Base-by-base conservation (phyloP, 2,888 invertebrate species). In the Balanococcus diminutus region DNA sequence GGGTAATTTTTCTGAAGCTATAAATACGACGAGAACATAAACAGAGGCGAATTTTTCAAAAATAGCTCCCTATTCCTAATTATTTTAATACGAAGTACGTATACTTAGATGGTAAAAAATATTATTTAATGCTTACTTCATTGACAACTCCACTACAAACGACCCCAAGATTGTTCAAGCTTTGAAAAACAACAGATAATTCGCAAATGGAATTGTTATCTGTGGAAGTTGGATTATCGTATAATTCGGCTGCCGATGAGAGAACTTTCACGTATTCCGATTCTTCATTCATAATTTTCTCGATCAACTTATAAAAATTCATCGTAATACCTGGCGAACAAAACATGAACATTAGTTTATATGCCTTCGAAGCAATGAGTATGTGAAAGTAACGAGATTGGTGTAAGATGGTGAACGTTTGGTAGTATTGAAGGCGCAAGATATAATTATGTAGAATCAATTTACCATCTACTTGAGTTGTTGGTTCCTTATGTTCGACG, bases 201-300 rank as follows among this genome's bases (percentile, higher is more conserved):
- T 72, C 72, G 25, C 72, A 84, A 36, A 84, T 84, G 9, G 36
- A 67, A 51, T 72, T 67, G 32, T 25, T 28, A 22, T 32, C 61
- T 22, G 42, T 72, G 32, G 84, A 25, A 19, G 36, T 19, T 6
- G 84, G 72, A 84, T 84, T 84, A 25, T 84, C 84, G 72, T 84
- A 84, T 25, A 84, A 36, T 72, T 84, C 72, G 61, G 67, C 72
- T 0, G 84, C 84, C 28, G 84, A 84, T 6, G 39, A 32, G 2
- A 84, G 75, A 22, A 67, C 42, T 39, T 67, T 84, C 36, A 84
- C 72, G 39, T 16, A 84, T 42, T 84, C 84, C 42, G 61, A 32
- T 84, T 84, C 84, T 36, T 84, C 84, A n/a, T 72, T 31, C 42
- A 39, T 72, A 9, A 84, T 39, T 84, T 84, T 67, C 42, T 84